phyloP scores from a whole-genome alignment of 64 coral and sea anemone species.

The Porites australiensis region DNA sequence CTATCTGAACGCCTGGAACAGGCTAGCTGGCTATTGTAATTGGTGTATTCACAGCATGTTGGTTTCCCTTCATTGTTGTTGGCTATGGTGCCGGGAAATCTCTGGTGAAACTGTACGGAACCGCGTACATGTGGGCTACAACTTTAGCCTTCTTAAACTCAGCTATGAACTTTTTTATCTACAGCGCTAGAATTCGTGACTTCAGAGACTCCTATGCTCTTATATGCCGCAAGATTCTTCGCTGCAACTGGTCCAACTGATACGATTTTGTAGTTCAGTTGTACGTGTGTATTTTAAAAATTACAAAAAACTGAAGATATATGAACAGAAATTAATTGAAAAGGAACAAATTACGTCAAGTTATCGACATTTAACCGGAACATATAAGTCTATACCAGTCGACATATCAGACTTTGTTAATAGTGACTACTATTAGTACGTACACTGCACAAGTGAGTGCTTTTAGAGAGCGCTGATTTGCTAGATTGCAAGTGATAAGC shows the following conservation, averaged over 20 bases:
- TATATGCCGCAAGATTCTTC: slow-evolving; percentile 5
- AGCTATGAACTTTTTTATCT: slow-evolving; percentile 55
- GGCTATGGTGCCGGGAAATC: slow-evolving; percentile 1
- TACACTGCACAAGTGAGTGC: no score
- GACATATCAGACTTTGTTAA: no score
- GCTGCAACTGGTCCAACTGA: background rate
- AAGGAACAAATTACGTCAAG: no score
- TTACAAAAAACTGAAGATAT: no score
- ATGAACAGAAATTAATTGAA: no score
- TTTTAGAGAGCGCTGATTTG: no score
- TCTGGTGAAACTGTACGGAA: slow-evolving; percentile 23
- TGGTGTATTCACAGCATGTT: slow-evolving; percentile 36
- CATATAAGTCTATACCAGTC: no score
- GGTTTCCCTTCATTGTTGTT: slow-evolving; percentile 32
- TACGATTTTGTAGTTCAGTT: background rate
- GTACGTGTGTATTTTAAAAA: no score
- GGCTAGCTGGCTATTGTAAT: slow-evolving; percentile 48
- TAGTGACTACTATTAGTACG: no score
- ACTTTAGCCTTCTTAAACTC: slow-evolving; percentile 21
- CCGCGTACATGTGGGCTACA: slow-evolving; percentile 23
- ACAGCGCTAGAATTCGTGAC: slow-evolving; percentile 45
- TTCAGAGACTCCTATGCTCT: slow-evolving; percentile 19
- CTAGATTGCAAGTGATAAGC: no score
- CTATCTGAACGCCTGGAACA: no score
- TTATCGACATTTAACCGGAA: no score